Evolutionary conservation across 1,140 invertebrate genomes (phyloP).

Genomic region (Trichonephila inaurata): DNA sequence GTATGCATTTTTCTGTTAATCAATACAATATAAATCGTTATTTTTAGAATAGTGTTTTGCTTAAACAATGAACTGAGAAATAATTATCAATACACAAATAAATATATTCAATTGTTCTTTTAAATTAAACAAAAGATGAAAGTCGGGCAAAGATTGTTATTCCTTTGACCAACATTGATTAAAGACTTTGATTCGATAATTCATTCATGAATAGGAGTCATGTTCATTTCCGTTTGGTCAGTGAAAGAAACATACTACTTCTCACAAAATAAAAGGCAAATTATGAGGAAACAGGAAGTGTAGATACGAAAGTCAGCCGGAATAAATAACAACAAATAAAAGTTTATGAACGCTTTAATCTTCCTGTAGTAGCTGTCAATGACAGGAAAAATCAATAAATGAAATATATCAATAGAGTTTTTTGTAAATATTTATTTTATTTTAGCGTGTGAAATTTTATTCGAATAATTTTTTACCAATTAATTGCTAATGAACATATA

Average conservation of each 20-base stretch:
- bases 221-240: neutral
- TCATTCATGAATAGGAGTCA: neutral
- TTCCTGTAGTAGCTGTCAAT: constrained; percentile 18
- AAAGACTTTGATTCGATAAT: neutral
- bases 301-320: neutral
- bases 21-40: no score
- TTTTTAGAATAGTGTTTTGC: no score
- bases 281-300: constrained; percentile 53
- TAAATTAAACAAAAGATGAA: neutral
- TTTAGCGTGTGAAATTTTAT: no score
- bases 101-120: neutral
- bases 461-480: no score
- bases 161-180: neutral
- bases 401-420: neutral
- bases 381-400: constrained; percentile 42
- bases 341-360: constrained; percentile 10
- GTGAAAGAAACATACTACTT: neutral
- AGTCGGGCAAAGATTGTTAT: neutral
- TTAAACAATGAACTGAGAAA: no score
- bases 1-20: no score
- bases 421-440: neutral
- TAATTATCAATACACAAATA: no score
- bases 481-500: no score
- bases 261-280: constrained; percentile 15
- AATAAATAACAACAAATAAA: constrained; percentile 39